Percentiles rank a stretch among this genome's conserved stretches.
Conservation (phyloP, 2,888 invertebrate species). For the Hedychridium roseum region DNA sequence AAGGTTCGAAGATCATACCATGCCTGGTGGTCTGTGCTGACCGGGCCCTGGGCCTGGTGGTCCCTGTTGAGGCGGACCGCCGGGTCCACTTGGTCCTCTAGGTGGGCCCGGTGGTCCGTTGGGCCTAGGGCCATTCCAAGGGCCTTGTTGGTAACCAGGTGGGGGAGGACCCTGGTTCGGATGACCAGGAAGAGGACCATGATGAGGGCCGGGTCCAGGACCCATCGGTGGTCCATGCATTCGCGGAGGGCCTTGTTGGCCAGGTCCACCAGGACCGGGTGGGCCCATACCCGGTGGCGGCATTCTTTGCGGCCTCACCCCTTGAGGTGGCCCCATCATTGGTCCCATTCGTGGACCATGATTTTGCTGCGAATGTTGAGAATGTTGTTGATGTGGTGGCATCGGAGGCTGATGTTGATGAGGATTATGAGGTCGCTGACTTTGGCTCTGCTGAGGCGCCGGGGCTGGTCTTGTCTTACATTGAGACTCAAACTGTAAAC, state of each 20-base stretch:
- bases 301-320: conserved; percentile 57
- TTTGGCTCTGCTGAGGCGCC: conserved; percentile 71
- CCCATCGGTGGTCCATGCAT: conserved; percentile 66
- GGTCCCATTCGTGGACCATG: conserved; percentile 68
- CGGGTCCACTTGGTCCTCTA: conserved; percentile 66
- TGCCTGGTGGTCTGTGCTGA: conserved; percentile 67
- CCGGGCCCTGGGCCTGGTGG: conserved; percentile 67
- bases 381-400: conserved; percentile 65
- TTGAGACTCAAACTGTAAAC: conserved; percentile 85
- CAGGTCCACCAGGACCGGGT: conserved; percentile 67
- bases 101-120: conserved; percentile 69
- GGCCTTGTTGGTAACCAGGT: conserved; percentile 70
- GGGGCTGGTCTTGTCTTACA: conserved; percentile 89
- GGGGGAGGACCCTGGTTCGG: conserved; percentile 67
- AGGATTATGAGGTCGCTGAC: conserved; percentile 69
- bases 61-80: conserved; percentile 71
- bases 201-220: conserved; percentile 69
- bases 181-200: conserved; percentile 67
- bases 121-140: conserved; percentile 69
- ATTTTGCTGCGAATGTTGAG: conserved; percentile 66
- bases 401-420: conserved; percentile 65
- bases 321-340: conserved; percentile 69
- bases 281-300: conserved; percentile 65
- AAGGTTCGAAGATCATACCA: too few relatives aligned
- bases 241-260: conserved; percentile 62